Conservation (phyloP, 2,888 invertebrate genomes). For the Vesta saturnalis region DNA sequence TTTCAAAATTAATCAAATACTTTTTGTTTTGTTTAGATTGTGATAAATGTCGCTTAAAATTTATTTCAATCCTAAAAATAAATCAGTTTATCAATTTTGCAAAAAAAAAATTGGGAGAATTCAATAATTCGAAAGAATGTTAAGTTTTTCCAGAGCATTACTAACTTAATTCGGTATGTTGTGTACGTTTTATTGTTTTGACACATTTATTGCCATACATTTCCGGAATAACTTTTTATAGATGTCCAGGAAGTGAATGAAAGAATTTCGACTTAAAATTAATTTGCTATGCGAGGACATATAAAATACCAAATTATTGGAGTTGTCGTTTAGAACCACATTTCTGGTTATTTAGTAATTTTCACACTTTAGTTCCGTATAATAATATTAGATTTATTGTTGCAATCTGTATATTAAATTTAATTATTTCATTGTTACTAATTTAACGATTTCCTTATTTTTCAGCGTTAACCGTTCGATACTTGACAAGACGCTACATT, state of each 20-base stretch:
- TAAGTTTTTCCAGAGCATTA: too few relatives aligned
- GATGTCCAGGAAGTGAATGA: constrained; percentile 30
- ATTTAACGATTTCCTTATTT: constrained; percentile 41
- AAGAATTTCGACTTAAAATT: constrained; percentile 19
- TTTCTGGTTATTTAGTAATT: constrained; percentile 11
- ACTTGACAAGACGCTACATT: constrained; percentile 79
- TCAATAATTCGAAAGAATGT: too few relatives aligned
- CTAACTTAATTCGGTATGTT: background rate
- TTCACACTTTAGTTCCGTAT: constrained; percentile 9
- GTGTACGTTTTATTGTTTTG: constrained; percentile 30
- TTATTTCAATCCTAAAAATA: too few relatives aligned
- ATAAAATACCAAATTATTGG: constrained; percentile 18
- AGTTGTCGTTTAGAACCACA: background rate
- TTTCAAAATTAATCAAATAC: background rate
- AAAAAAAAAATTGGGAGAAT: too few relatives aligned
- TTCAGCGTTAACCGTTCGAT: constrained; percentile 80
- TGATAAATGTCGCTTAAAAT: too few relatives aligned
- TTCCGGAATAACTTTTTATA: constrained; percentile 36
- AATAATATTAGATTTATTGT: constrained; percentile 14
- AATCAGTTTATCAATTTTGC: too few relatives aligned
- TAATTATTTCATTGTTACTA: background rate
- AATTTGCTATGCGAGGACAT: constrained; percentile 12
- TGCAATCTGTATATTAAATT: background rate
- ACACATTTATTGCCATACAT: constrained; percentile 25
- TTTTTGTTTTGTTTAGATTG: too few relatives aligned